Evolutionary conservation across 2,888 invertebrate species (phyloP).

Genomic region (Neoaliturus tenellus): DNA sequence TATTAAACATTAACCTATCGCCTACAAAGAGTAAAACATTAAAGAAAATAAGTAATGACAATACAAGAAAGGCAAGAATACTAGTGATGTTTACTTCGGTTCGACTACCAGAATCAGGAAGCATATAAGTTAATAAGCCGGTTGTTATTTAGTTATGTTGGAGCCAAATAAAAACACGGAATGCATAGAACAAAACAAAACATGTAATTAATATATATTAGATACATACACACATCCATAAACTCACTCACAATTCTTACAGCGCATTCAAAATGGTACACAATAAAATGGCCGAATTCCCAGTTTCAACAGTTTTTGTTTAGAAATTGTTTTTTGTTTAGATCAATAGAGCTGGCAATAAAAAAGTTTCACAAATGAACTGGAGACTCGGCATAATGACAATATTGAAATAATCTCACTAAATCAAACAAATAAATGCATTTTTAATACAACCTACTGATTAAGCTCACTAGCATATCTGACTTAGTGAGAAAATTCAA

Average conservation of each 20-base stretch:
- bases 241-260: conserved; percentile 38
- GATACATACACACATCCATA: conserved; percentile 54
- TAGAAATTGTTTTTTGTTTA: neutral
- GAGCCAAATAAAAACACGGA: conserved; percentile 48
- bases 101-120: conserved; percentile 31
- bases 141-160: conserved; percentile 27
- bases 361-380: neutral
- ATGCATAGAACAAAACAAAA: conserved; percentile 54
- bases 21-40: conserved; percentile 33
- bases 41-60: conserved; percentile 47
- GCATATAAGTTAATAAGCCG: conserved; percentile 55
- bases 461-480: neutral
- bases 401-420: conserved; percentile 22
- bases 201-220: conserved; percentile 50
- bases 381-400: neutral
- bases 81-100: conserved; percentile 41
- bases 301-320: neutral
- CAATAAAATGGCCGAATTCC: neutral
- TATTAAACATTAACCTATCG: conserved; percentile 48
- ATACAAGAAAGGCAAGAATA: conserved; percentile 41
- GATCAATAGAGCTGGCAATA: neutral
- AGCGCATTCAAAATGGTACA: conserved; percentile 42
- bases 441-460: conserved; percentile 24
- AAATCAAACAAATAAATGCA: conserved; percentile 17
- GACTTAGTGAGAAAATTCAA: conserved; percentile 24